Base-by-base conservation (phyloP, 1,140 invertebrate species). In the Cydia fagiglandana region DNA sequence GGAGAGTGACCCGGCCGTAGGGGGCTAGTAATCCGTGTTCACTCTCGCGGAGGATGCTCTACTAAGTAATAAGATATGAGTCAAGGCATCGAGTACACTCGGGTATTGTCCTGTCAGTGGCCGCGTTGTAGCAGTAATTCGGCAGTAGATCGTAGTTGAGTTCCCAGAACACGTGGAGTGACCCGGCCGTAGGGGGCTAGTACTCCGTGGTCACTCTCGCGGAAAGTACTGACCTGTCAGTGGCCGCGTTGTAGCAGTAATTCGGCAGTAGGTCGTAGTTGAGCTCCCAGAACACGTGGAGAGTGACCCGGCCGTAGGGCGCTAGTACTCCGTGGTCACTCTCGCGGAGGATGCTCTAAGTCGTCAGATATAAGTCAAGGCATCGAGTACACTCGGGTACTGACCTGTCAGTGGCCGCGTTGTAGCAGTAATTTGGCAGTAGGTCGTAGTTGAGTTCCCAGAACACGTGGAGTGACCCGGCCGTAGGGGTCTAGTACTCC, bases 361-460 rank as follows among this genome's bases (percentile, higher is more conserved):
- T 38, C 34, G 7, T 7, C 34, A 38, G 34, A 4, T 30, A 30
- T 38, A 38, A 38, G 34, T 38, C 34, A 38, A 38, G 34, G 34
- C 34, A 30, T 38, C 34, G 34, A 7, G 34, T 38, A 38, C 34
- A 38, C 5, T 38, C 34, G 34, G 34, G 34, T 38, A 38, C 34
- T 38, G 34, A 38, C 34, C 34, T 38, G 34, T 38, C 34, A 38
- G 34, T 38, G 34, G 34, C 34, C 34, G 34, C 34, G 7, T 38
- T 38, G 34, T 38, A 45, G 41, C 41, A 38, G 91, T 99, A 99
- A 92, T 98, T 99, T 38, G 98, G 98, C 78, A 99, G 93, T 88
- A 99, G 99, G 86, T 99, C 99, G 84, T 99, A 99, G 92, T 99
- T 99, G 4, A 99, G 92, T 94, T 99, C 99, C 96, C 98, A 99